Percentiles rank a stretch among this genome's conserved stretches.
phyloP scores from a whole-genome alignment of 2,113 vertebrate genomes.

The Merops nubicus region DNA sequence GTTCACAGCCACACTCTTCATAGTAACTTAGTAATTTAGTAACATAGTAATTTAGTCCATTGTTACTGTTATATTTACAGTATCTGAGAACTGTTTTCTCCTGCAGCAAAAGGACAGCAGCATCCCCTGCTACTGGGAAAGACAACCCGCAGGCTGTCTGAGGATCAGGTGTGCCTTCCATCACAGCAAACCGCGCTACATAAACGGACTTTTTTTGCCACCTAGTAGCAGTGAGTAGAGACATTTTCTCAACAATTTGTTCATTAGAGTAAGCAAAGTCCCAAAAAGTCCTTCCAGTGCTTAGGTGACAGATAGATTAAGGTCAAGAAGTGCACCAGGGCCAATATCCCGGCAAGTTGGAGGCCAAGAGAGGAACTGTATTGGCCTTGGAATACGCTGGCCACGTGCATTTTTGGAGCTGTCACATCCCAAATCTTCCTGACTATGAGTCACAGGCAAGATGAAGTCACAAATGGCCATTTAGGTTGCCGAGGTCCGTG shows the following conservation, averaged over 20 bases:
- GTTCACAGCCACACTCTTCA: no score
- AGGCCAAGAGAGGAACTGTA: background rate
- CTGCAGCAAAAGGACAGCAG: slow-evolving; percentile 71
- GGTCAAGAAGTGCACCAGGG: background rate
- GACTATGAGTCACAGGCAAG: no score
- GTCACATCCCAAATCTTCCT: no score
- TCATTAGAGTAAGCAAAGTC: background rate
- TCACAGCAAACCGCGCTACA: slow-evolving; percentile 77
- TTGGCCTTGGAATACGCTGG: background rate
- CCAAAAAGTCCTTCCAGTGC: background rate
- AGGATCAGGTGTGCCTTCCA: slow-evolving; percentile 77
- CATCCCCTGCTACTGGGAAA: slow-evolving; percentile 77
- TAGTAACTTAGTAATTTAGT: no score
- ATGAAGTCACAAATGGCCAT: no score
- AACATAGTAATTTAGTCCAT: background rate
- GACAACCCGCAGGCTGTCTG: slow-evolving; percentile 74
- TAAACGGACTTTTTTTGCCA: slow-evolving; percentile 81
- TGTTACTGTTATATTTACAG: background rate
- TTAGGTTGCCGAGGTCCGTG: no score
- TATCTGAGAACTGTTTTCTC: slow-evolving; percentile 18
- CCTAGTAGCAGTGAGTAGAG: slow-evolving; percentile 76
- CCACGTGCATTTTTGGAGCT: background rate
- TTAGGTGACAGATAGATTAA: background rate
- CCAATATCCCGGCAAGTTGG: background rate
- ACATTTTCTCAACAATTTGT: background rate